Percentiles rank a stretch among this genome's conserved stretches.
phyloP scores from a whole-genome alignment of 2,888 invertebrate genomes.

The Schrankia costaestrigalis region DNA sequence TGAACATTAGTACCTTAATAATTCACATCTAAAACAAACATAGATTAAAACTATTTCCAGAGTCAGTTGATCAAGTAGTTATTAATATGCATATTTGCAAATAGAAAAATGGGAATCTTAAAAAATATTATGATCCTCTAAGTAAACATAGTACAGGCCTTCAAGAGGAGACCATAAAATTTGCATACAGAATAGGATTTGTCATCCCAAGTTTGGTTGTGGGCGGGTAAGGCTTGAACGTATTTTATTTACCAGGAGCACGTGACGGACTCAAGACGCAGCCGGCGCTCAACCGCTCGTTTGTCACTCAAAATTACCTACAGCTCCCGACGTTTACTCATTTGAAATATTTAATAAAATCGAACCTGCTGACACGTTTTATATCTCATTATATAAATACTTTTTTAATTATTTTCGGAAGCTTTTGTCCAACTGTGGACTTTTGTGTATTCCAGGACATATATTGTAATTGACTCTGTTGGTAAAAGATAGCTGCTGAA shows the following conservation, averaged over 20 bases:
- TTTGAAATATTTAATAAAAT: conserved; percentile 49
- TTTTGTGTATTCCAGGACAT: too few species aligned
- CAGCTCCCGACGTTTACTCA: conserved; percentile 42
- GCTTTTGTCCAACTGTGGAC: too few species aligned
- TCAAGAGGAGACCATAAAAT: conserved; percentile 49
- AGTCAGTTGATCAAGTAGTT: too few species aligned
- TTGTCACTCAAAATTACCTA: conserved; percentile 64
- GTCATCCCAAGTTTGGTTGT: conserved; percentile 52
- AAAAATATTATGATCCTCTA: conserved; percentile 42
- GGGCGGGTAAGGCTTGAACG: conserved; percentile 44
- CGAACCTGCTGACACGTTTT: conserved; percentile 19
- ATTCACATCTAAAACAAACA: too few species aligned
- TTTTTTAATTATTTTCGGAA: too few species aligned
- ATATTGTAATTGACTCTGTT: too few species aligned
- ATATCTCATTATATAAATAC: too few species aligned
- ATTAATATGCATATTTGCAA: too few species aligned
- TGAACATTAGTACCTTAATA: too few species aligned
- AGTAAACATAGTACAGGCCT: conserved; percentile 44
- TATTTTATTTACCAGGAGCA: conserved; percentile 66
- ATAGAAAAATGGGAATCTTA: too few species aligned
- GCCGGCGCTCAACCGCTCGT: conserved; percentile 62
- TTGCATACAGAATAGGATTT: conserved; percentile 65
- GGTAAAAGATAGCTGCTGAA: too few species aligned
- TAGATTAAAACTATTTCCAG: too few species aligned
- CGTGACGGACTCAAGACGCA: conserved; percentile 57